Percentiles rank a stretch among this genome's conserved stretches.
phyloP scores from a whole-genome alignment of 1,140 invertebrate genomes.

The Patella vulgata region DNA sequence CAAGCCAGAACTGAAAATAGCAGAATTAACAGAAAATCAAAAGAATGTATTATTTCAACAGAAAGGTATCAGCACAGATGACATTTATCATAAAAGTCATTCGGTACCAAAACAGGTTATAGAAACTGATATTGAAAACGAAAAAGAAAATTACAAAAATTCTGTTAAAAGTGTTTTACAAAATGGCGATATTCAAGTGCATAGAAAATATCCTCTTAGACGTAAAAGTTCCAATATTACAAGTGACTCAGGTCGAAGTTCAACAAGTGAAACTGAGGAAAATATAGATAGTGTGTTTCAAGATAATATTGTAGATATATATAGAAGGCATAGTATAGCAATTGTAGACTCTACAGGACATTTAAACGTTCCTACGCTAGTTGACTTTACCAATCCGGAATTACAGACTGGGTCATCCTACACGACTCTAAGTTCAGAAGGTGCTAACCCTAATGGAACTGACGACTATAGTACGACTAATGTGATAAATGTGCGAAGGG shows the following conservation, averaged over 20 bases:
- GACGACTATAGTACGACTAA: not conserved
- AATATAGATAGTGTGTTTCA: conserved; percentile 17
- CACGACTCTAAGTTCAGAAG: conserved; percentile 11
- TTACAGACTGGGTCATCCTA: not conserved
- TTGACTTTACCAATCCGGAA: conserved; percentile 3
- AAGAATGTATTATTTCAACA: not conserved
- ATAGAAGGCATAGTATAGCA: conserved; percentile 44
- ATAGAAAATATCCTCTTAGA: conserved; percentile 41
- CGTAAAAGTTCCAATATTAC: conserved; percentile 57
- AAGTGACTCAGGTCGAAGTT: conserved; percentile 55
- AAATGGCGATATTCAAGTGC: not conserved
- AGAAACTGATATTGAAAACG: conserved; percentile 4
- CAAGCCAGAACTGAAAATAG: conserved; percentile 5
- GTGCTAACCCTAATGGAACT: not conserved
- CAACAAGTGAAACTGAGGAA: conserved; percentile 45
- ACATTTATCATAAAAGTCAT: conserved; percentile 2
- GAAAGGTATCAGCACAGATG: not conserved
- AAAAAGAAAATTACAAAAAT: conserved; percentile 10
- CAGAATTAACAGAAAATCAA: conserved; percentile 5
- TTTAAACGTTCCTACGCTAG: conserved; percentile 46
- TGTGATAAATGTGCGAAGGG: conserved; percentile 34
- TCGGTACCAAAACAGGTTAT: conserved; percentile 4
- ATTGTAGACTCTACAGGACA: conserved; percentile 52
- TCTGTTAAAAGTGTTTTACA: not conserved
- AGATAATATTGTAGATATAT: conserved; percentile 11